Percentiles rank a stretch among this genome's conserved stretches.
Conservation (phyloP, 2,888 invertebrate species). For the Noctuana brunneofusca region DNA sequence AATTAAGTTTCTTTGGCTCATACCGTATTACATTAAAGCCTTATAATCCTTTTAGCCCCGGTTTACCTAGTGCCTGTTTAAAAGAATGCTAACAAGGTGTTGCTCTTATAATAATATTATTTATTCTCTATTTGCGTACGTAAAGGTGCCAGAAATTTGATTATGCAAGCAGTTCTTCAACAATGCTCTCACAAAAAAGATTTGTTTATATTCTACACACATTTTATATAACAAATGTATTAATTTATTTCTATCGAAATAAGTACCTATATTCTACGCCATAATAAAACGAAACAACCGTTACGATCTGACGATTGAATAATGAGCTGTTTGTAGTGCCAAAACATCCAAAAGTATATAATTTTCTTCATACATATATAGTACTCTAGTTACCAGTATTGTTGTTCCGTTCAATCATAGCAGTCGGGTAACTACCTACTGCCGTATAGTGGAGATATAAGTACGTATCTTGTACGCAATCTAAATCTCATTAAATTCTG, state of each 20-base stretch:
- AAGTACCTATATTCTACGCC: not conserved
- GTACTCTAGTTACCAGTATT: not conserved
- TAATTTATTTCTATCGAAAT: too few species aligned
- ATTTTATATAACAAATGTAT: too few species aligned
- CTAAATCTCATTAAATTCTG: constrained; percentile 11
- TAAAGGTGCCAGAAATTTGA: too few species aligned
- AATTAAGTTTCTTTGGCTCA: constrained; percentile 31
- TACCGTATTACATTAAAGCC: constrained; percentile 25
- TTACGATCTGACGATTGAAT: not conserved
- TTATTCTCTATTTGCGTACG: not conserved
- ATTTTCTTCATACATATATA: not conserved
- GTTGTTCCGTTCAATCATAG: constrained; percentile 5
- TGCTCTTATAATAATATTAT: constrained; percentile 16
- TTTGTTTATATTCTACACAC: too few species aligned
- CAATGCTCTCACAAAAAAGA: too few species aligned
- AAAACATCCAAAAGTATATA: not conserved
- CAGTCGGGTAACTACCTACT: not conserved
- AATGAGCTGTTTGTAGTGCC: not conserved
- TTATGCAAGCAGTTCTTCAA: not conserved
- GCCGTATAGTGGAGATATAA: not conserved
- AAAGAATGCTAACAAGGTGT: constrained; percentile 21
- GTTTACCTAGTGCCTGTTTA: constrained; percentile 2
- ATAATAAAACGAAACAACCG: not conserved
- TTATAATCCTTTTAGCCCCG: constrained; percentile 30
- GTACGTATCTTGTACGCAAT: not conserved